These are phyloP conservation scores for Phalacrocorax aristotelis DNA, from an alignment of 2,113 vertebrate species.

Conservation along the genomic window DNA sequence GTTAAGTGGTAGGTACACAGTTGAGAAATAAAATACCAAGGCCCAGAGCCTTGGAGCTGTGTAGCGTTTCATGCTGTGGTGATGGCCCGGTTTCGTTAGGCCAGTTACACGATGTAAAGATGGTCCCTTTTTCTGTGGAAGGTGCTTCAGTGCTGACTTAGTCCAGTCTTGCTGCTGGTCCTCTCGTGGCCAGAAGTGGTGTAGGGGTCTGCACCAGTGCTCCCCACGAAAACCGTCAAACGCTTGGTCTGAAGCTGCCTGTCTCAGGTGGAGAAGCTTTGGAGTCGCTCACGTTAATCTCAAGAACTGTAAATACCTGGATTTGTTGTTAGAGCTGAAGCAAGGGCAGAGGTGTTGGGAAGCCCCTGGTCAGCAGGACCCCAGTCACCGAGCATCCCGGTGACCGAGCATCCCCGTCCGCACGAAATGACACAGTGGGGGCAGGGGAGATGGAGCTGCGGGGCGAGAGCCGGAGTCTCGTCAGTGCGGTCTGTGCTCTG, in stretches of 20 bases:
- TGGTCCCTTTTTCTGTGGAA: background rate
- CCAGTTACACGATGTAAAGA: background rate
- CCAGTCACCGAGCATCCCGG: background rate
- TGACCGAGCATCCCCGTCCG: rapidly evolving
- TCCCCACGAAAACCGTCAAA: background rate
- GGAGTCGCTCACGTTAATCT: rapidly evolving
- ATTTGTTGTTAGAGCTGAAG: background rate
- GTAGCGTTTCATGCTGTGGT: background rate
- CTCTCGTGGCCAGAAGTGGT: background rate
- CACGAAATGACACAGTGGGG: rapidly evolving
- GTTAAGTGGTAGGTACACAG: constrained; percentile 82
- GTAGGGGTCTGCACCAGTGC: background rate
- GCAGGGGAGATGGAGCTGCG: background rate
- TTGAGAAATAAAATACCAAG: constrained; percentile 55
- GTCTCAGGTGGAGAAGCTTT: background rate
- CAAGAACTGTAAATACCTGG: background rate
- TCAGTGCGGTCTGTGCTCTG: background rate
- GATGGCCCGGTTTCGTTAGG: background rate
- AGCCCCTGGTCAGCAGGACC: background rate
- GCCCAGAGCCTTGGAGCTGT: background rate
- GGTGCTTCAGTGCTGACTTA: background rate
- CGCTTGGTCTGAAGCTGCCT: background rate
- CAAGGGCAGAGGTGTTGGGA: background rate
- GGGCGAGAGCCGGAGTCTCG: background rate
- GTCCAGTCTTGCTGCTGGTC: background rate